Base-by-base conservation (phyloP, 2,888 invertebrate species). In the Drosophila bunnanda region DNA sequence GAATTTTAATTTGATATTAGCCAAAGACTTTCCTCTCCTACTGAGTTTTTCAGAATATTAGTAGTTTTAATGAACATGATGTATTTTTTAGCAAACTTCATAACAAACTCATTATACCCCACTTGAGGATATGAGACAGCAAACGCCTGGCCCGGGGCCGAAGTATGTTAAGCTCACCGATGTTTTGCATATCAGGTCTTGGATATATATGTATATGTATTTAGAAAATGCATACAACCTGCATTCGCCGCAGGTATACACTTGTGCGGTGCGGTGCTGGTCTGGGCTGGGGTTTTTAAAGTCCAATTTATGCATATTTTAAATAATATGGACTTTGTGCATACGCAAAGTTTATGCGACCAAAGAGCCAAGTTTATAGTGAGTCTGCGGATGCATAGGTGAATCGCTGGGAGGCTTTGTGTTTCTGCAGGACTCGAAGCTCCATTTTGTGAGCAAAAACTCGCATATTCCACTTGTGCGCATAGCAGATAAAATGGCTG, bases 261-360 rank as follows among this genome's bases (percentile, higher is more conserved):
- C 44, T 15, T 17, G 32, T 44, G 46, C 32, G 50, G 50, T 46
- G 28, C 22, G 22, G 13, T 25, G 54, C 36, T 5, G 38, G 30
- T 9, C 15, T 44, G 15, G 22, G 38, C 12, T 44, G 20, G 59
- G 12, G 57, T 54, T 34, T 71, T 78, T 76, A 76, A 84, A 82
- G 60, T 80, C 67, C 74, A 62, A 65, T 78, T 75, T 75, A 78
- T 83, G 83, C 73, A 85, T 78, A 85, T 79, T 75, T 83, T 62
- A 81, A 84, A 82, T 85, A 82, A 79, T 70, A 54, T 72, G 70
- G 59, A 78, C 70, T 78, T 69, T 28, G 68, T 73, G 73, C 62
- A 62, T 67, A 58, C 57, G 73, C 52, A 78, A 80, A 78, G 68
- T 80, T 80, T 72, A 67, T 65, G 72, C 52, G 44, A 54, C 72